A percentile compares a stretch with the other conserved stretches of the same genome.
These are phyloP conservation scores for Tachypleus tridentatus DNA, from an alignment of 1,140 invertebrate species.

Conservation along the genomic window DNA sequence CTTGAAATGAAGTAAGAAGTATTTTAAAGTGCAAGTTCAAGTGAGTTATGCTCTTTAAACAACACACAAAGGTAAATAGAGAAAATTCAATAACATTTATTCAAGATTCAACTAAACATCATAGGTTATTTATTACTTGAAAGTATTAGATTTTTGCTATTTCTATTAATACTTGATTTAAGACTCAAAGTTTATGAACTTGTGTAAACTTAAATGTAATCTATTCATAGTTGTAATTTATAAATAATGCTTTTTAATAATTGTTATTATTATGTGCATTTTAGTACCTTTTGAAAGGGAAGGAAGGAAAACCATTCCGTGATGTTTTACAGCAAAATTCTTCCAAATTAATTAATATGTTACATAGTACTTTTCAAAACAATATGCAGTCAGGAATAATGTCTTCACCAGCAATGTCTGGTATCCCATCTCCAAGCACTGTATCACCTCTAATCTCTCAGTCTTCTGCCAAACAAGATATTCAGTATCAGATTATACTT, in stretches of 20 bases:
- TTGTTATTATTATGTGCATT: slow-evolving; percentile 14
- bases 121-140: too few relatives aligned
- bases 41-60: not conserved
- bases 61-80: too few relatives aligned
- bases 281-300: slow-evolving; percentile 69
- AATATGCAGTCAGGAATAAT: not conserved
- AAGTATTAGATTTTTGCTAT: too few relatives aligned
- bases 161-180: too few relatives aligned
- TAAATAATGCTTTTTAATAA: not conserved
- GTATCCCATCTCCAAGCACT: too few relatives aligned
- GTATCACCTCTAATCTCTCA: slow-evolving; percentile 1
- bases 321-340: slow-evolving; percentile 55
- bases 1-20: too few relatives aligned
- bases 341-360: slow-evolving; percentile 32
- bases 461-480: slow-evolving; percentile 38
- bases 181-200: too few relatives aligned
- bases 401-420: not conserved
- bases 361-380: slow-evolving; percentile 26
- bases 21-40: not conserved
- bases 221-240: too few relatives aligned
- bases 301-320: slow-evolving; percentile 65
- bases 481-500: slow-evolving; percentile 70
- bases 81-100: too few relatives aligned
- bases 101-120: too few relatives aligned
- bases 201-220: too few relatives aligned